Percentiles rank a stretch among this genome's conserved stretches.
phyloP scores from a whole-genome alignment of 2,113 vertebrate species.

The Crotalus helleri region DNA sequence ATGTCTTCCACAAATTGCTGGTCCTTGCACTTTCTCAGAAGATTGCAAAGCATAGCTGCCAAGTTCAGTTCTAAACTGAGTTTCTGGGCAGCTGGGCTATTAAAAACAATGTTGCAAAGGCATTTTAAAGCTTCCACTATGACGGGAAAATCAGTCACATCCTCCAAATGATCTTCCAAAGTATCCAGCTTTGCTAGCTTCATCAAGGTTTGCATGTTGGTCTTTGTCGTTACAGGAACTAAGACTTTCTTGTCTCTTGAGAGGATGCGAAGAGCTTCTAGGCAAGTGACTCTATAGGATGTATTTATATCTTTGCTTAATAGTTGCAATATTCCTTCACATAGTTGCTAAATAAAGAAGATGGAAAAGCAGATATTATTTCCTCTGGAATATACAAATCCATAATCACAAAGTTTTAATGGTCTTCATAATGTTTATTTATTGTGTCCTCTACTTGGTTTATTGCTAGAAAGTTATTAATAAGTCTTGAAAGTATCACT shows the following conservation, averaged over 20 bases:
- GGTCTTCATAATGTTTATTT: background rate
- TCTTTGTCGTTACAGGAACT: conserved; percentile 86
- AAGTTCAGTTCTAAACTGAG: conserved; percentile 88
- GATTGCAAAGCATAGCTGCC: conserved; percentile 80
- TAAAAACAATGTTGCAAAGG: conserved; percentile 95
- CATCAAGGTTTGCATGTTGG: conserved; percentile 86
- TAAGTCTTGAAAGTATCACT: background rate
- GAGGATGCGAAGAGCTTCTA: conserved; percentile 93
- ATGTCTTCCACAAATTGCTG: conserved; percentile 79
- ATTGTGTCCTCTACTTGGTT: background rate
- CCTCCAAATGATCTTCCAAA: conserved; percentile 70
- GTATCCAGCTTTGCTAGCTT: conserved; percentile 77
- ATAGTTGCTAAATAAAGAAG: conserved; percentile 79
- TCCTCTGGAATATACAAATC: conserved; percentile 23
- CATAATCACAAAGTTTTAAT: conserved; percentile 10
- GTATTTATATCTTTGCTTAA: conserved; percentile 78
- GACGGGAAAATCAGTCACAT: conserved; percentile 77
- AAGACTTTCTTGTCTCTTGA: conserved; percentile 93
- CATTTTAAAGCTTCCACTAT: conserved; percentile 96
- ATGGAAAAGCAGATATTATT: conserved; percentile 36
- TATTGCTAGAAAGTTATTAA: background rate
- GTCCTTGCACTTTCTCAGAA: conserved; percentile 74
- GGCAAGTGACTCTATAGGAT: conserved; percentile 84
- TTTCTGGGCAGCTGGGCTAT: conserved; percentile 89
- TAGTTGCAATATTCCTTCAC: conserved; percentile 80